Evolutionary conservation across 1,140 invertebrate species (phyloP), one percentile per base, ranked within the genome.

Genomic region (Nasonia longicornis): DNA sequence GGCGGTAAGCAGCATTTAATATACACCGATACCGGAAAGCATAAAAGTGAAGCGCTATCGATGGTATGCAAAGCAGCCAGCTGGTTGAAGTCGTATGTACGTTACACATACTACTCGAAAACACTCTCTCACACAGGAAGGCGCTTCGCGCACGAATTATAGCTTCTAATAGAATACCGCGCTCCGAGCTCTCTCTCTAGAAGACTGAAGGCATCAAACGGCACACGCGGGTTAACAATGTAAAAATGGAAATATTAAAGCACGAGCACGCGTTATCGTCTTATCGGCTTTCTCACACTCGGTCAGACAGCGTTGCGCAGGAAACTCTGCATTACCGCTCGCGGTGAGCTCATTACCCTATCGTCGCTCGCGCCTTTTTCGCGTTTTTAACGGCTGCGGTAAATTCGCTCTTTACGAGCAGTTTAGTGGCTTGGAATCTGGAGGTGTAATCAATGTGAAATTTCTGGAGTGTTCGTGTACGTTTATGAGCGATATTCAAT

Each of bases 211-310:
- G 58, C 77, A 71, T 79, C 48, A 72, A 72, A 42, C 45, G 58
- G 22, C 20, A 0, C 20, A 42, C 4, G 31, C 4, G 29, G 58
- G 52, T 20, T 58, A 42, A 48, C 52, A 80, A 45, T 52, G 45
- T 16, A 76, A 77, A 76, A 77, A 71, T 52, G 26, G 63, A 75
- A 31, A 20, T 58, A 73, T 67, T 7, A n/a, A 69, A 52, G 35
- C 14, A 22, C 26, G 22, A n/a, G 16, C 64, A 67, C 64, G 16
- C 11, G 38, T 66, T 69, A 52, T 70, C 48, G 77, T 63, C 64
- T 75, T 58, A 69, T 75, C 66, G 45, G 20, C 16, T 42, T 80
- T 80, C 73, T 67, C 72, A 76, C 79, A 42, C 64, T 52, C 31
- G 8, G 52, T 29, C 64, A 4, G 10, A 3, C 3, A n/a, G 26